Evolutionary conservation across 1,140 invertebrate genomes (phyloP).

Genomic region (Drosophila paulistorum): DNA sequence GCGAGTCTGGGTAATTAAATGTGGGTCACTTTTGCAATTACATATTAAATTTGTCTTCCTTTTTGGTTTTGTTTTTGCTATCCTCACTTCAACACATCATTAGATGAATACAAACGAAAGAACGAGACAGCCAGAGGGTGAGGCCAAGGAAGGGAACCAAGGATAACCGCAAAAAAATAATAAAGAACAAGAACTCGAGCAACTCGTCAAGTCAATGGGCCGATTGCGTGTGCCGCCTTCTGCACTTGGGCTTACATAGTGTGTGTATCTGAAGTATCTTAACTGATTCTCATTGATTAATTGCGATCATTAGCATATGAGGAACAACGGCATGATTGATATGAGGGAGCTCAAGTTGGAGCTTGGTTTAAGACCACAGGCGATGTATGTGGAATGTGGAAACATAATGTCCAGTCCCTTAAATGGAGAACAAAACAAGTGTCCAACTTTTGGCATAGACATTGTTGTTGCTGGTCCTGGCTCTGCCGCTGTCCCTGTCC

Average conservation of each 20-base stretch:
- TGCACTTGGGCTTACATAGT: conserved; percentile 24
- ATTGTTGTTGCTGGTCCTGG: conserved; percentile 25
- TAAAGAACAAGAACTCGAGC: background rate
- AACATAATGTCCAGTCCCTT: conserved; percentile 57
- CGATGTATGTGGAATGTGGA: conserved; percentile 52
- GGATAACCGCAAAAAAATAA: conserved; percentile 1
- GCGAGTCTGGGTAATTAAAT: conserved; percentile 42
- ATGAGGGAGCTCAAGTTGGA: conserved; percentile 25
- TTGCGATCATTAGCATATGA: conserved; percentile 78
- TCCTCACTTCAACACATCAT: conserved; percentile 53
- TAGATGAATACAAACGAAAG: conserved; percentile 38
- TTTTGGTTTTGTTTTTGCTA: background rate
- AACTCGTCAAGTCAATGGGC: conserved; percentile 53
- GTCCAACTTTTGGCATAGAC: conserved; percentile 61
- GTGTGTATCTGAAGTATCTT: conserved; percentile 33
- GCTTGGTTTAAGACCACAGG: conserved; percentile 49
- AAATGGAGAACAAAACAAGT: conserved; percentile 59
- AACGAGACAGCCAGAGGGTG: background rate
- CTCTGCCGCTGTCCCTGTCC: background rate
- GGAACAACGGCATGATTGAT: conserved; percentile 77
- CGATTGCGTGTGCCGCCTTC: conserved; percentile 61
- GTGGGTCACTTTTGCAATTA: conserved; percentile 53
- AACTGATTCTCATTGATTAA: conserved; percentile 79
- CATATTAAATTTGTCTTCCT: conserved; percentile 8
- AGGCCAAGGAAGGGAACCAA: background rate